Evolutionary conservation across 1,140 invertebrate species (phyloP).

Genomic region (Lethrus apterus): DNA sequence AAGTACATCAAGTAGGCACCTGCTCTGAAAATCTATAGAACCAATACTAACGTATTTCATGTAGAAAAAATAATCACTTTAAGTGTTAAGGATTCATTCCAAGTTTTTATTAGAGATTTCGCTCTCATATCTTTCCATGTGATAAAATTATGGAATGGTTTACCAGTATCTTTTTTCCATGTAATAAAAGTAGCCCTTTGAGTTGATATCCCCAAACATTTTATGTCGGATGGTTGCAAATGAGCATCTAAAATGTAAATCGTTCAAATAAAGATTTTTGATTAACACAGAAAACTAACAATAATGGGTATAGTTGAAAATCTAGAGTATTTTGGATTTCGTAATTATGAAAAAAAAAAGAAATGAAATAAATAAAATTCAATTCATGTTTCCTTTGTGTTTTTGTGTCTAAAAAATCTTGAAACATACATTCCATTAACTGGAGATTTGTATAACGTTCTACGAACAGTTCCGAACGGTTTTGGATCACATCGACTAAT

Average conservation of each 20-base stretch:
- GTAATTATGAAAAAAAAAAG: too few species aligned
- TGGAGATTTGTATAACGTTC: too few species aligned
- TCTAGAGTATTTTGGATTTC: too few species aligned
- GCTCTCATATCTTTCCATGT: conserved; percentile 93
- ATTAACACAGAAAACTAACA: too few species aligned
- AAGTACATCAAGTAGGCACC: conserved; percentile 63
- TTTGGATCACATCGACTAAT: too few species aligned
- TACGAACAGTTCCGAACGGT: too few species aligned
- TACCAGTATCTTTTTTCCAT: conserved; percentile 76
- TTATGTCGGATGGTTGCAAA: conserved; percentile 53
- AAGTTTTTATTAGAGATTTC: conserved; percentile 67
- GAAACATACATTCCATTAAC: too few species aligned
- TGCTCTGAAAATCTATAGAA: conserved; percentile 19
- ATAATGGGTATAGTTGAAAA: too few species aligned
- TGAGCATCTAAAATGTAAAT: conserved; percentile 48
- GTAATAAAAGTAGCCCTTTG: conserved; percentile 83
- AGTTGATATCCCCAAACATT: conserved; percentile 77
- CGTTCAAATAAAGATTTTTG: conserved; percentile 10
- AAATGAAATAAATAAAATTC: too few species aligned
- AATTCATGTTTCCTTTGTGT: background rate
- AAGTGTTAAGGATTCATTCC: conserved; percentile 77
- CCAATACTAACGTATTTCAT: background rate
- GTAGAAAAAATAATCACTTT: conserved; percentile 32
- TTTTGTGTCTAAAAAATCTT: background rate
- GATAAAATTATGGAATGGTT: conserved; percentile 87